phyloP scores from a whole-genome alignment of 2,888 invertebrate genomes.

The Standfussiana lucernea region DNA sequence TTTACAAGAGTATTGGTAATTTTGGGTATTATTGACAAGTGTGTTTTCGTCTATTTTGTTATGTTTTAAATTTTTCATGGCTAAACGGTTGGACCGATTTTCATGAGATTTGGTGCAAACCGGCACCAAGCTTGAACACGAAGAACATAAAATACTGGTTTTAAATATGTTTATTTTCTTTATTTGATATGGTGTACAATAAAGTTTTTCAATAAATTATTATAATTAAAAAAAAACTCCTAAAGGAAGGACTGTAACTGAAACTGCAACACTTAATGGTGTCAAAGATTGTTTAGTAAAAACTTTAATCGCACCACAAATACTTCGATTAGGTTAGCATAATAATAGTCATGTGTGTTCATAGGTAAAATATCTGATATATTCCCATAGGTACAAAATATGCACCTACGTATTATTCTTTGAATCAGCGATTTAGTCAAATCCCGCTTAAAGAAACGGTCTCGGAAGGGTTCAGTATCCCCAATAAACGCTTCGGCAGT shows the following conservation, averaged over 20 bases:
- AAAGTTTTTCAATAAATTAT: too few relatives aligned
- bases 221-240: too few relatives aligned
- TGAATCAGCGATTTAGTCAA: constrained; percentile 50
- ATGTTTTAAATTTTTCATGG: background rate
- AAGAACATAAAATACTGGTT: too few relatives aligned
- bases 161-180: background rate
- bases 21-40: background rate
- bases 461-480: constrained; percentile 45
- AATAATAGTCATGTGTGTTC: too few relatives aligned
- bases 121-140: too few relatives aligned
- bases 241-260: too few relatives aligned
- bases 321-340: too few relatives aligned
- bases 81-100: background rate
- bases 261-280: too few relatives aligned
- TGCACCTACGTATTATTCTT: constrained; percentile 42
- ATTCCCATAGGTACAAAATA: background rate
- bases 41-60: background rate
- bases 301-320: too few relatives aligned
- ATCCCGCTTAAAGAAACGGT: constrained; percentile 32
- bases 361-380: background rate
- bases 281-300: too few relatives aligned
- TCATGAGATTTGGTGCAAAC: background rate
- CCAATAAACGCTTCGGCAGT: constrained; percentile 59
- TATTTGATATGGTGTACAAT: background rate
- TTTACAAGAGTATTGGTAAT: background rate